Evolutionary conservation across 2,113 vertebrate species (phyloP).

Genomic region (Takifugu bimaculatus): DNA sequence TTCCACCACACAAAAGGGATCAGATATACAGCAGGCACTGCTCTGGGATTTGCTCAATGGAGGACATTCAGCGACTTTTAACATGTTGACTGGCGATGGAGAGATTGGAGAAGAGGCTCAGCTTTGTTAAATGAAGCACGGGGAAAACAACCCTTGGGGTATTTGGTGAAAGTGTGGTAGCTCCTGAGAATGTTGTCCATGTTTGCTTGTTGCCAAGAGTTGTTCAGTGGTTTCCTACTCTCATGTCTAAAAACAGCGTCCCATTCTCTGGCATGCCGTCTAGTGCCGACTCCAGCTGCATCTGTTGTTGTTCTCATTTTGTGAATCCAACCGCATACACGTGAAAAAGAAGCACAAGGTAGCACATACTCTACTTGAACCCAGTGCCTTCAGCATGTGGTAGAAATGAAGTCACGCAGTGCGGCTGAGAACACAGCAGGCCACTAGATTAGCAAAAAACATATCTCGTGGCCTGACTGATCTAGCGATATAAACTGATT

Average conservation of each 20-base stretch:
- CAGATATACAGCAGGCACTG: constrained; percentile 67
- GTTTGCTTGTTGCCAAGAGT: constrained; percentile 16
- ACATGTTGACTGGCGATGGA: constrained; percentile 51
- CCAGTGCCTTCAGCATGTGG: too few relatives aligned
- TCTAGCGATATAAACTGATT: too few relatives aligned
- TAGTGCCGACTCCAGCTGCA: background rate
- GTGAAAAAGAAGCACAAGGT: too few relatives aligned
- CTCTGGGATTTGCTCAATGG: constrained; percentile 55
- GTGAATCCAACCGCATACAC: background rate
- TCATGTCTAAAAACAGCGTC: too few relatives aligned
- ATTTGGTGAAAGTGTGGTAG: constrained; percentile 28
- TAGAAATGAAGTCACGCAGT: too few relatives aligned
- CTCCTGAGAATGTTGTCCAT: constrained; percentile 12
- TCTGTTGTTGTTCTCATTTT: background rate
- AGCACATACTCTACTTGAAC: too few relatives aligned
- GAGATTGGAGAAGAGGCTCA: constrained; percentile 37
- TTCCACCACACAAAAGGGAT: constrained; percentile 64
- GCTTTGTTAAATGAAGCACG: constrained; percentile 29
- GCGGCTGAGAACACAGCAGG: too few relatives aligned
- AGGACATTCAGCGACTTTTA: constrained; percentile 56
- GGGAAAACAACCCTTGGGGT: constrained; percentile 13
- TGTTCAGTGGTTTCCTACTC: background rate
- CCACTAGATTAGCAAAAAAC: too few relatives aligned
- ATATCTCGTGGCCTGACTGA: too few relatives aligned
- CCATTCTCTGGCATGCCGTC: background rate